A percentile compares a stretch with the other conserved stretches of the same genome.
Evolutionary conservation across 2,797 vertebrate species (phyloP).

Genomic region (Threskiornis aethiopicus): DNA sequence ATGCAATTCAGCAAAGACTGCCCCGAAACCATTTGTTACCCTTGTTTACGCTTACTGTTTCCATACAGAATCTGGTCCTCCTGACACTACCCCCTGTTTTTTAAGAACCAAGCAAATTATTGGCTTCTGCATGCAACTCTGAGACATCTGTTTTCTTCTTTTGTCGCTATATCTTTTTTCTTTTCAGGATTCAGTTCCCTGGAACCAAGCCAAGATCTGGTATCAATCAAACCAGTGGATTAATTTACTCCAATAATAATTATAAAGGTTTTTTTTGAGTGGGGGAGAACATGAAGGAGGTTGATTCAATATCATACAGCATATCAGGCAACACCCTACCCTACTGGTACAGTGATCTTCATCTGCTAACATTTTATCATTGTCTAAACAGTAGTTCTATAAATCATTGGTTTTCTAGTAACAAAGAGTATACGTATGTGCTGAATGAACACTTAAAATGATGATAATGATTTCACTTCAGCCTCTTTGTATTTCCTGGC

Average conservation of each 20-base stretch:
- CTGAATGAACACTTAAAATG: background rate
- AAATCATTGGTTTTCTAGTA: background rate
- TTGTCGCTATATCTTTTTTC: background rate
- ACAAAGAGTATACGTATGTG: background rate
- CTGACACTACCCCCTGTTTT: background rate
- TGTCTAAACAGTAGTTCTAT: background rate
- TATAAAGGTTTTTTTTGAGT: background rate
- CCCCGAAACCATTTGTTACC: background rate
- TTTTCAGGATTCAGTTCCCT: constrained; percentile 36
- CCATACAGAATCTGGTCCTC: background rate
- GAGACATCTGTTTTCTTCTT: constrained; percentile 63
- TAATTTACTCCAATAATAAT: background rate
- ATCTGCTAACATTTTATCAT: background rate
- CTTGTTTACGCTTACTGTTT: background rate
- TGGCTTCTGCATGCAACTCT: background rate
- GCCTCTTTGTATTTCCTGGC: background rate
- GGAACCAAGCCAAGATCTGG: constrained; percentile 28
- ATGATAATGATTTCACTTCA: background rate
- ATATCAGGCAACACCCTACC: background rate
- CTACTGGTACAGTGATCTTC: background rate
- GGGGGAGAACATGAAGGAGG: background rate
- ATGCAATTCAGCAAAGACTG: background rate
- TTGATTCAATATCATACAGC: background rate
- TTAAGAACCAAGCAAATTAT: background rate
- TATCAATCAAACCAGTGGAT: background rate